Conservation (phyloP, 1,140 invertebrate genomes). For the Pseudomyrmex flavicornis region DNA sequence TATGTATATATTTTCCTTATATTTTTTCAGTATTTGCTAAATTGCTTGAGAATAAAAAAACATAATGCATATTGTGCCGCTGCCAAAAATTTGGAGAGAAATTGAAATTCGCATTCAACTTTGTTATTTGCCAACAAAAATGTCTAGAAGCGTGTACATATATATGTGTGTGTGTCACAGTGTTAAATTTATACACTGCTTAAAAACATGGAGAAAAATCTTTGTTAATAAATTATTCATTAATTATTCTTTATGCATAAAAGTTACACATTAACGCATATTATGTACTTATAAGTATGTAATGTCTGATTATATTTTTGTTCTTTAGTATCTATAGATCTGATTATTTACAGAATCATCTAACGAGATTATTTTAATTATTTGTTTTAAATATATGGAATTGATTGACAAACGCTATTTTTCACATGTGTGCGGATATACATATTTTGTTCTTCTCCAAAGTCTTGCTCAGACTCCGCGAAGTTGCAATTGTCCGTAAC, state of each 20-base stretch:
- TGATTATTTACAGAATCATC: not conserved
- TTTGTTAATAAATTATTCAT: not conserved
- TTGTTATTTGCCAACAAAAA: not conserved
- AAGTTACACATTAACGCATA: too few species aligned
- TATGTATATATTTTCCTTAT: not conserved
- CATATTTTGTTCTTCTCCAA: not conserved
- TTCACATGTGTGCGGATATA: not conserved
- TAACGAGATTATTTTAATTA: not conserved
- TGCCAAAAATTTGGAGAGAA: not conserved
- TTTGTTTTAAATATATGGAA: too few species aligned
- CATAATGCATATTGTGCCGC: not conserved
- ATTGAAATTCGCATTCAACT: not conserved
- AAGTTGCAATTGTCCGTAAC: conserved; percentile 10
- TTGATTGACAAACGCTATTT: not conserved
- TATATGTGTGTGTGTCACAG: not conserved
- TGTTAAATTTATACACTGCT: not conserved
- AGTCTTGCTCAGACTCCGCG: not conserved
- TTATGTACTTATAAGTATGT: too few species aligned
- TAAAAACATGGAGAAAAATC: not conserved
- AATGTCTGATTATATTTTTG: too few species aligned
- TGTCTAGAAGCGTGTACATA: not conserved
- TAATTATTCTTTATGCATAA: too few species aligned
- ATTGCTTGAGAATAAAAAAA: not conserved
- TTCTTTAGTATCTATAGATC: not conserved
- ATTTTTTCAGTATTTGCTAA: not conserved